Evolutionary conservation across 2,797 vertebrate genomes (phyloP), one percentile per base, ranked within the genome.

Genomic region (Xiphophorus birchmanni): DNA sequence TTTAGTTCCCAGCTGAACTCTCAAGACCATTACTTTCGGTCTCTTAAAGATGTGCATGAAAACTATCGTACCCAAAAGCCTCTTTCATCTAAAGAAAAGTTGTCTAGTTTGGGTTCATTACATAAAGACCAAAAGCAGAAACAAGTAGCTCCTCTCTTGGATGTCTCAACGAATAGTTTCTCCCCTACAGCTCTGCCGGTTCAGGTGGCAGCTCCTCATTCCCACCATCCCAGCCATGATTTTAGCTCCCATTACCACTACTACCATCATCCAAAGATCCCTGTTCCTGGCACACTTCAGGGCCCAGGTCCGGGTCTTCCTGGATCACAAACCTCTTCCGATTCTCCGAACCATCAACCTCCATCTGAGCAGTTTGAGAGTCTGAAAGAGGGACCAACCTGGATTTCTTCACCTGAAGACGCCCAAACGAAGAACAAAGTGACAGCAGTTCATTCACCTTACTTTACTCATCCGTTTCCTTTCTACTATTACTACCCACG

Each of bases 261-360:
- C 87, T 94, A 94, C 87, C 90, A 94, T 83, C 92, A 89, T 69
- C 93, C 94, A 37, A 93, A 95, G 85, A 92, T 92, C 12, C 94
- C 93, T 74, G 84, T 82, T 42, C 79, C 77, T 63, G 77, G 42
- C 2, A 42, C 58, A n/a, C 47, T 74, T 69, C 81, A 79, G 60
- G 60, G 81, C 45, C 71, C 60, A 15, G 80, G 58, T 76, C 85
- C 78, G 2, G 42, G 83, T 21, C 18, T 60, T 73, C 44, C 73
- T 18, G 50, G 37, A 32, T 23, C 81, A 40, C 23, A 0, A 10
- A 13, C 79, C 32, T 23, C 52, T 35, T 54, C 26, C 7, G 32
- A 48, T 71, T 67, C 75, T 54, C 56, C 15, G 21, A 35, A 76
- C 32, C 21, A 0, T 45, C 37, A 75, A 4, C 71, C 40, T 80